Percentiles rank a stretch among this genome's conserved stretches.
Conservation (phyloP, 1,140 invertebrate species). For the Epicauta chinensis region DNA sequence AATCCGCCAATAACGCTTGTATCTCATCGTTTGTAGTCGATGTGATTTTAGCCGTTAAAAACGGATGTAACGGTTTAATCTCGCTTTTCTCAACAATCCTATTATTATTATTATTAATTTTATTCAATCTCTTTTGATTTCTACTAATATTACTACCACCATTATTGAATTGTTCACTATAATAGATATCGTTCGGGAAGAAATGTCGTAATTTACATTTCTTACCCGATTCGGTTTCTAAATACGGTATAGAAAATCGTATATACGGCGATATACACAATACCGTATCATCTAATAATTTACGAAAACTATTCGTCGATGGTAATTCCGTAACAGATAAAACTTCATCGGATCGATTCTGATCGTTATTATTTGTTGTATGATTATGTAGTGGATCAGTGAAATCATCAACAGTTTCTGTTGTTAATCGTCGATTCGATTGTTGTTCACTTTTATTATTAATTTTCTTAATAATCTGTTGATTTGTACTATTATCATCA, state of each 20-base stretch:
- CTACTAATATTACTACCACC: not conserved
- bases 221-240: constrained; percentile 78
- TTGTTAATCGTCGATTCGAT: constrained; percentile 11
- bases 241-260: constrained; percentile 76
- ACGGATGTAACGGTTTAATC: constrained; percentile 56
- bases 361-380: constrained; percentile 51
- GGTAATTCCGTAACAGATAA: constrained; percentile 54
- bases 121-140: not conserved
- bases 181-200: constrained; percentile 76
- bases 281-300: constrained; percentile 64
- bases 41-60: constrained; percentile 65
- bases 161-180: constrained; percentile 52
- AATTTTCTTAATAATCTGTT: no score
- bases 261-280: constrained; percentile 84
- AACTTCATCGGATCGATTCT: constrained; percentile 26
- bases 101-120: not conserved
- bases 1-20: constrained; percentile 72
- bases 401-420: constrained; percentile 39
- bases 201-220: constrained; percentile 69
- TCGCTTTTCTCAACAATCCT: not conserved
- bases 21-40: constrained; percentile 57
- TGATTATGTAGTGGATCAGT: constrained; percentile 75
- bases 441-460: not conserved
- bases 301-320: constrained; percentile 61
- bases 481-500: constrained; percentile 31